Base-by-base conservation (phyloP, 2,113 vertebrate species). In the Odontesthes bonariensis region DNA sequence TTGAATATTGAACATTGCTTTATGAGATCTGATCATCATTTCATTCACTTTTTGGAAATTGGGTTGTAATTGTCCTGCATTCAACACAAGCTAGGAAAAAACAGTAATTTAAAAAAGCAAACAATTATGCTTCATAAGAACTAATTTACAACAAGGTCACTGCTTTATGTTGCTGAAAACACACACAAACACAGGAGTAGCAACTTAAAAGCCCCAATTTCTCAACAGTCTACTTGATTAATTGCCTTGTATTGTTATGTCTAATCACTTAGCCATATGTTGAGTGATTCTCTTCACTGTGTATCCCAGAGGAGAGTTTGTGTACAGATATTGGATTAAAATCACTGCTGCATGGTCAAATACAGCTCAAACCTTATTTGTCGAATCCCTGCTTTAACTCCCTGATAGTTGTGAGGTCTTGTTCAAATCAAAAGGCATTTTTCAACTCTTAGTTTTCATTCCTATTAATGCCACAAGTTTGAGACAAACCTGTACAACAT, bases 241-340 rank as follows among this genome's bases (percentile, higher is more conserved):
- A 27, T 59, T 56, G 62, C 19, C 53, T 53, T 54, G 55, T 72
- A 68, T 77, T 59, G 33, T 31, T 55, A 33, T 81, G 57, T 73
- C 23, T 8, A 82, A 73, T 69, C 52, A 72, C 58, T 75, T 33
- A 27, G 47, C 77, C 84, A 86, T 84, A 88, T 84, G 85, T 53
- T 69, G 42, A 78, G 79, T 54, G 5, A 71, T 56, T 81, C 55
- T 66, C 38, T 58, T 51, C 22, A 6, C n/a, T 46, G 64, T 64
- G 60, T 22, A 57, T 84, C 73, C 70, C 59, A 38, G 27, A 32
- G 59, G 61, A 71, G 42, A 72, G 71, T 83, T 77, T 54, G 57
- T 52, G 8, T 59, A 53, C 64, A 76, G 42, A 84, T 83, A 89
- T 85, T 82, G 81, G 88, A 90, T 93, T 92, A 89, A 82, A 89